Percentiles rank a stretch among this genome's conserved stretches.
Evolutionary conservation across 2,113 vertebrate genomes (phyloP).

Genomic region (Pogona vitticeps): DNA sequence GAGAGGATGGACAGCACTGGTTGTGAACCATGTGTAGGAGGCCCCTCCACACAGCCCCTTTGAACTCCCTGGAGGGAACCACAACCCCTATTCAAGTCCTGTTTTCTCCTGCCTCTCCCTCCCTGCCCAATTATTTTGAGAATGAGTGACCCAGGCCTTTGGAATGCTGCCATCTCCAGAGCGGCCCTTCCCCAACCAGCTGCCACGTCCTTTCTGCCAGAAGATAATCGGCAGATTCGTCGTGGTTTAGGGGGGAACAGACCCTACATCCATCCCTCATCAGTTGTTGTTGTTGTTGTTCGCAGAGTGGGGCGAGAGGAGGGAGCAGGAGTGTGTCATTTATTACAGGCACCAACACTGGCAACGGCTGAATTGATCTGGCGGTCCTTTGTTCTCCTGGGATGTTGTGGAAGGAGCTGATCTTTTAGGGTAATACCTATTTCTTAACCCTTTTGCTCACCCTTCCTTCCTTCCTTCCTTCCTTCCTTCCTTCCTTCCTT

Average conservation of each 20-base stretch:
- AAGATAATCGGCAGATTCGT: background rate
- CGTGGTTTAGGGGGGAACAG: background rate
- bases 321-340: too few species aligned
- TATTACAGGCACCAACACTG: background rate
- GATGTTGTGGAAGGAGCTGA: background rate
- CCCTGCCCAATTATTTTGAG: background rate
- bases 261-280: background rate
- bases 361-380: background rate
- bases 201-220: background rate
- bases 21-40: background rate
- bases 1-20: background rate
- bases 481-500: background rate
- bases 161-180: slow-evolving; percentile 7
- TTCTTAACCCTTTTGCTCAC: background rate
- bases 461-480: background rate
- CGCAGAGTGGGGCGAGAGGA: background rate
- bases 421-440: background rate
- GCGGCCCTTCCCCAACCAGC: slow-evolving; percentile 13
- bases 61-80: background rate
- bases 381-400: slow-evolving; percentile 16
- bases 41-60: too few species aligned
- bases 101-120: background rate
- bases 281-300: background rate
- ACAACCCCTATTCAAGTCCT: background rate
- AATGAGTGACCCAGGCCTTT: background rate